A percentile compares a stretch with the other conserved stretches of the same genome.
phyloP scores from a whole-genome alignment of 2,888 invertebrate species.

The Thyatira batis region DNA sequence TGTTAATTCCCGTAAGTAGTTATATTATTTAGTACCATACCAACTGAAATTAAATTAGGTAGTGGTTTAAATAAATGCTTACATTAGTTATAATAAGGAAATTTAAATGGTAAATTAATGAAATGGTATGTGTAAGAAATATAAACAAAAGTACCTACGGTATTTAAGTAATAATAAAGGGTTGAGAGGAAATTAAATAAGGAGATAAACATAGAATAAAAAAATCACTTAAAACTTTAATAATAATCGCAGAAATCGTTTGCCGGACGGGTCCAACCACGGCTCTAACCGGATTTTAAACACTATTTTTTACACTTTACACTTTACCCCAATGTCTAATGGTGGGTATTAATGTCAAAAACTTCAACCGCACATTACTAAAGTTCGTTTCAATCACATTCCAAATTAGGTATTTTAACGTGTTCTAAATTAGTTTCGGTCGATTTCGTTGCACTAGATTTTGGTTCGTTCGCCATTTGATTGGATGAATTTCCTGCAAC shows the following conservation, averaged over 20 bases:
- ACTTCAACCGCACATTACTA: conserved; percentile 8
- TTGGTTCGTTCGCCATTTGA: conserved; percentile 44
- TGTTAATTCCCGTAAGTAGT: not conserved
- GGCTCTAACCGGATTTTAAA: conserved; percentile 9
- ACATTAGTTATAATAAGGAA: not conserved
- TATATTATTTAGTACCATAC: no score
- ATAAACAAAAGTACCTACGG: not conserved
- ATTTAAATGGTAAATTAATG: not conserved
- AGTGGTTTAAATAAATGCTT: not conserved
- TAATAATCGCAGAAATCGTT: not conserved
- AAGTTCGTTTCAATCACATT: conserved; percentile 41
- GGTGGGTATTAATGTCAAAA: not conserved
- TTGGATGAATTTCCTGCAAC: conserved; percentile 49
- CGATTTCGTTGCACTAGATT: conserved; percentile 49
- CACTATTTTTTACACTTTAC: conserved; percentile 23
- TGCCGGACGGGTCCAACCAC: conserved; percentile 25
- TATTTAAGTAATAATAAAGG: not conserved
- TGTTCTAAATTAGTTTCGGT: conserved; percentile 52
- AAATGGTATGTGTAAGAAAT: not conserved
- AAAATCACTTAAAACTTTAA: not conserved
- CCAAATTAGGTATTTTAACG: conserved; percentile 37
- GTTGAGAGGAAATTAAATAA: no score
- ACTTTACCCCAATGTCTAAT: conserved; percentile 9
- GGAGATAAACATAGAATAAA: no score
- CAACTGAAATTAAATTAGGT: no score